Percentiles rank a stretch among this genome's conserved stretches.
phyloP scores from a whole-genome alignment of 2,888 invertebrate species.

The Drosophila mayaguana region DNA sequence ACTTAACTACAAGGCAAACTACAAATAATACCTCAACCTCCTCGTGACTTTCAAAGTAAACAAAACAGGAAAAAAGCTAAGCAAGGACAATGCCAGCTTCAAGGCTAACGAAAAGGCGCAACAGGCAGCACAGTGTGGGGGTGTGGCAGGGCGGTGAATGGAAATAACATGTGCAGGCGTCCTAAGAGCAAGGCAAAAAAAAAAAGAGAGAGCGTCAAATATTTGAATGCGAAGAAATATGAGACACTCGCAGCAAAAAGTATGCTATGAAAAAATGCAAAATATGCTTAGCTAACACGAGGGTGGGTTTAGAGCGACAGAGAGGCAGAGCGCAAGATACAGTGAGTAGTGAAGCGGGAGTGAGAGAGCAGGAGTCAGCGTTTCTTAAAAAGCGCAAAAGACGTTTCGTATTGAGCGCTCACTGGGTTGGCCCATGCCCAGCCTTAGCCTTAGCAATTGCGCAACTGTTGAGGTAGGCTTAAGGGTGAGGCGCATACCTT shows the following conservation, averaged over 20 bases:
- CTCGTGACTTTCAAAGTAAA: not conserved
- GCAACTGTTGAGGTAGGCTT: slow-evolving; percentile 79
- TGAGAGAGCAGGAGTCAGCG: slow-evolving; percentile 10
- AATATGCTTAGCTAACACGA: slow-evolving; percentile 26
- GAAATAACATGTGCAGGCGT: slow-evolving; percentile 20
- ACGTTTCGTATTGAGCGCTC: slow-evolving; percentile 34
- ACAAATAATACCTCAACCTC: not conserved
- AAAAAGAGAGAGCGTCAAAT: slow-evolving; percentile 23
- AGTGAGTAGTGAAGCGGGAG: not conserved
- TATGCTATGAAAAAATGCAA: slow-evolving; percentile 61
- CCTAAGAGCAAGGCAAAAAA: not conserved
- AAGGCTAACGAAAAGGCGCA: slow-evolving; percentile 48
- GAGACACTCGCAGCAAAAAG: slow-evolving; percentile 49
- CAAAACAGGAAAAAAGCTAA: slow-evolving; percentile 16
- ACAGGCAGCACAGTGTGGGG: slow-evolving; percentile 49
- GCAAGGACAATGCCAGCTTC: slow-evolving; percentile 42
- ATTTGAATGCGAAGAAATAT: slow-evolving; percentile 26
- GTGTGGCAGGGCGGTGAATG: not conserved
- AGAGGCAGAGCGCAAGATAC: not conserved
- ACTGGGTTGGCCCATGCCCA: slow-evolving; percentile 52
- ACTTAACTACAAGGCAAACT: no score
- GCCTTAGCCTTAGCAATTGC: slow-evolving; percentile 54
- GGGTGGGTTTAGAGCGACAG: slow-evolving; percentile 38
- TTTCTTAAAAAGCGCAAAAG: slow-evolving; percentile 54
- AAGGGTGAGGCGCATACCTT: slow-evolving; percentile 21